Conservation (phyloP, 2,113 vertebrate species). For the Dinomys branickii region DNA sequence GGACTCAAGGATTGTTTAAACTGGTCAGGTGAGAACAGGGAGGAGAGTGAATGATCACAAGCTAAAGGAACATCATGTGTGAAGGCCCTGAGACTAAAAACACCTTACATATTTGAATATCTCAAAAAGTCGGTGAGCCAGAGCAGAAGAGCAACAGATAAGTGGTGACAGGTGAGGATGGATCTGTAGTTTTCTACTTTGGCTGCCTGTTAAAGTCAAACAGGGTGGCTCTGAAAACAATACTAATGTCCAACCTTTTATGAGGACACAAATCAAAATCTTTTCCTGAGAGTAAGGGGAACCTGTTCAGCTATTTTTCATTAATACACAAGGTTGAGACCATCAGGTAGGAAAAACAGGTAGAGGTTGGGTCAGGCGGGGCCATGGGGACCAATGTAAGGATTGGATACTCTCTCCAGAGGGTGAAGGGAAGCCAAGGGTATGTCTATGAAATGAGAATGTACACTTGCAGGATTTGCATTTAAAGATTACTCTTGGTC, state of each 20-base stretch:
- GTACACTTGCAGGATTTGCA: no score
- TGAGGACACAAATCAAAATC: background rate
- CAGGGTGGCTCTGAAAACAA: background rate
- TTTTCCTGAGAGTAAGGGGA: no score
- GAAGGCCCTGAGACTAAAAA: background rate
- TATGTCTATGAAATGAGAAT: background rate
- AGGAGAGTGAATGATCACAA: background rate
- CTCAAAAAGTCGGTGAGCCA: fast-evolving
- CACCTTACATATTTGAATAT: fast-evolving
- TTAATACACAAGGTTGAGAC: background rate
- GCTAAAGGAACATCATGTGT: background rate
- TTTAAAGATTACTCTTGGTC: background rate
- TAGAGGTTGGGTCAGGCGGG: background rate
- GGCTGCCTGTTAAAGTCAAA: background rate
- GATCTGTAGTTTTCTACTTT: fast-evolving
- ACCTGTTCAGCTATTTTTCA: no score
- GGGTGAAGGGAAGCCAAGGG: background rate
- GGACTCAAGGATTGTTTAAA: background rate
- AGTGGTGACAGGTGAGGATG: fast-evolving
- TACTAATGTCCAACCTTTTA: background rate
- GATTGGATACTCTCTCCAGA: background rate
- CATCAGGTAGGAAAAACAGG: background rate
- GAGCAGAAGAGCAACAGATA: background rate
- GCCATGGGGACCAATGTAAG: no score
- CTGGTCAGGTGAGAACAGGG: background rate